Evolutionary conservation across 2,888 invertebrate species (phyloP).

Genomic region (Diaprepes abbreviatus): DNA sequence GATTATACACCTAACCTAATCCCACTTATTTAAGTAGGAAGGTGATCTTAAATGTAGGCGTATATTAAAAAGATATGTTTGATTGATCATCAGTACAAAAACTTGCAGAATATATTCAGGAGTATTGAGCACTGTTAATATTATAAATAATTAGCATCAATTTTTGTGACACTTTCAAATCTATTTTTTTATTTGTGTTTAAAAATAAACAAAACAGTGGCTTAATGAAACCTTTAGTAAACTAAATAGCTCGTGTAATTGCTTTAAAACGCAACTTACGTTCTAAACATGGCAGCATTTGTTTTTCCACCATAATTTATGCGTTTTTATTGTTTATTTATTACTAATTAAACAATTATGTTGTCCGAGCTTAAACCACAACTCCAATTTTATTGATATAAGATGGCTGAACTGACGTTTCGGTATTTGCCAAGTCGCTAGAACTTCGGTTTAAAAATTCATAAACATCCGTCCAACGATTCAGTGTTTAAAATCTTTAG

Average conservation of each 20-base stretch:
- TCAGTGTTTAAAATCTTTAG: no score
- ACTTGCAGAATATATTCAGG: constrained; percentile 17
- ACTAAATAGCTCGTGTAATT: not conserved
- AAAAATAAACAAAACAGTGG: constrained; percentile 29
- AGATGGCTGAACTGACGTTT: constrained; percentile 41
- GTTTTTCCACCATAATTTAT: constrained; percentile 33
- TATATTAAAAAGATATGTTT: constrained; percentile 37
- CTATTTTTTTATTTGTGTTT: constrained; percentile 16
- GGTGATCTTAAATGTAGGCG: constrained; percentile 48
- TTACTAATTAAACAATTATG: constrained; percentile 15
- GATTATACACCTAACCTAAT: constrained; percentile 47
- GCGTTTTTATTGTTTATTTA: constrained; percentile 21
- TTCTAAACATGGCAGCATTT: constrained; percentile 30
- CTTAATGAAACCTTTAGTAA: not conserved
- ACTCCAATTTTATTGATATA: constrained; percentile 30
- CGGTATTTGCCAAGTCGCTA: no score
- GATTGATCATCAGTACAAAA: constrained; percentile 37
- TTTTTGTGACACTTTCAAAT: constrained; percentile 16
- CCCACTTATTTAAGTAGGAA: constrained; percentile 47
- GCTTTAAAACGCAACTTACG: constrained; percentile 28
- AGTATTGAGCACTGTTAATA: not conserved
- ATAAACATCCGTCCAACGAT: no score
- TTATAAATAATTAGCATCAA: constrained; percentile 10
- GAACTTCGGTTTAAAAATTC: no score
- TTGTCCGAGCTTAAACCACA: constrained; percentile 19